Percentiles rank a stretch among this genome's conserved stretches.
Evolutionary conservation across 2,797 vertebrate genomes (phyloP).

Genomic region (Pangasius krempfi): DNA sequence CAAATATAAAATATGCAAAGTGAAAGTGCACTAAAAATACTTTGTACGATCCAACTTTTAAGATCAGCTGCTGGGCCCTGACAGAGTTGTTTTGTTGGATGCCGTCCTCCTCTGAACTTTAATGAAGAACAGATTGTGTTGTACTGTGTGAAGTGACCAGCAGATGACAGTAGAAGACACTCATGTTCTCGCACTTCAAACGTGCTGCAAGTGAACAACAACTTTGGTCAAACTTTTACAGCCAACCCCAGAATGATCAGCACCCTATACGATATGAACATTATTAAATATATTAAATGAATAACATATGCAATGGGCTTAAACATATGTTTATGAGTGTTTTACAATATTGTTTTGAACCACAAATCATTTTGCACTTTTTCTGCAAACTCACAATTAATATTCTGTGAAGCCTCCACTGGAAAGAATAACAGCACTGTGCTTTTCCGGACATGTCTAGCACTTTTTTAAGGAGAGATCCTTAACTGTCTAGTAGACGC

Average conservation of each 20-base stretch:
- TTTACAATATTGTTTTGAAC: neutral
- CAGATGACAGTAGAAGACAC: conserved; percentile 12
- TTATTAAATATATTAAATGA: neutral
- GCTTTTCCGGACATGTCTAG: neutral
- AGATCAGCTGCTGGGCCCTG: neutral
- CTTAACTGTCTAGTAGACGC: neutral
- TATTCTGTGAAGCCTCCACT: no score
- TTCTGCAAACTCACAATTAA: neutral
- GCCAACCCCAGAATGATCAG: neutral
- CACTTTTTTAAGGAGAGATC: neutral
- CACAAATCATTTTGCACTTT: neutral
- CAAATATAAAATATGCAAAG: neutral
- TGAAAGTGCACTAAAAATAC: neutral
- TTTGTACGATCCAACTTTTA: neutral
- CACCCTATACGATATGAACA: neutral
- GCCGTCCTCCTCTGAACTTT: neutral
- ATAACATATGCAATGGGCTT: neutral
- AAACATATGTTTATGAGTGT: neutral
- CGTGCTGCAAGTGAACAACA: neutral
- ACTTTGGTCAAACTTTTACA: neutral
- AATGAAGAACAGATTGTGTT: neutral
- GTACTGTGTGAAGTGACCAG: neutral
- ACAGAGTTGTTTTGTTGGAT: neutral
- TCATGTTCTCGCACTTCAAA: neutral
- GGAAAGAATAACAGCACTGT: neutral